Conservation (phyloP, 2,888 invertebrate genomes). For the Mimachlamys varia region DNA sequence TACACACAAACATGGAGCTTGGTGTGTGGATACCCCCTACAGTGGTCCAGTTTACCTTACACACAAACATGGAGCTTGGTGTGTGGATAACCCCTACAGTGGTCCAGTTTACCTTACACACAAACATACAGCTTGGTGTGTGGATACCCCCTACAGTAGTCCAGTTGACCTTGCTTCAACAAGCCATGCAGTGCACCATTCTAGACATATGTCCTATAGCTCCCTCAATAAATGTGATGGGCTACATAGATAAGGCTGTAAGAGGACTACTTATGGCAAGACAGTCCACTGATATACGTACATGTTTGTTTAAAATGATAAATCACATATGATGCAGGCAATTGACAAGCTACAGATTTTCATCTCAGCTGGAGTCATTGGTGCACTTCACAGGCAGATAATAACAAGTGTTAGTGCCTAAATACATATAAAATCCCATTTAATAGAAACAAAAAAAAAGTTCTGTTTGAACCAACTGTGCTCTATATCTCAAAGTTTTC, state of each 20-base stretch:
- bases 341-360: not conserved
- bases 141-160: not conserved
- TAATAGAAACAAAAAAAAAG: not conserved
- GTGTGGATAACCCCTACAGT: too few relatives aligned
- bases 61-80: too few relatives aligned
- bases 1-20: too few relatives aligned
- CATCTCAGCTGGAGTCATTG: not conserved
- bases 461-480: too few relatives aligned
- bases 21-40: too few relatives aligned
- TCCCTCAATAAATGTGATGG: not conserved
- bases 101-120: too few relatives aligned
- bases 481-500: too few relatives aligned
- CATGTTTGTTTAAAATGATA: slow-evolving; percentile 8
- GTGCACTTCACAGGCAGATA: not conserved
- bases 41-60: too few relatives aligned
- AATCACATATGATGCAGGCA: slow-evolving; percentile 10
- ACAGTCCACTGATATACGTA: not conserved
- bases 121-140: not conserved
- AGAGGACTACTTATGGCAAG: not conserved
- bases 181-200: not conserved
- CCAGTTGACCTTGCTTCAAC: not conserved
- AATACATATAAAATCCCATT: not conserved
- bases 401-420: not conserved
- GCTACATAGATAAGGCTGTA: not conserved
- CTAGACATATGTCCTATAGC: not conserved